A percentile compares a stretch with the other conserved stretches of the same genome.
These are phyloP conservation scores for Trinectes maculatus DNA, from an alignment of 2,113 vertebrate genomes.

Conservation along the genomic window DNA sequence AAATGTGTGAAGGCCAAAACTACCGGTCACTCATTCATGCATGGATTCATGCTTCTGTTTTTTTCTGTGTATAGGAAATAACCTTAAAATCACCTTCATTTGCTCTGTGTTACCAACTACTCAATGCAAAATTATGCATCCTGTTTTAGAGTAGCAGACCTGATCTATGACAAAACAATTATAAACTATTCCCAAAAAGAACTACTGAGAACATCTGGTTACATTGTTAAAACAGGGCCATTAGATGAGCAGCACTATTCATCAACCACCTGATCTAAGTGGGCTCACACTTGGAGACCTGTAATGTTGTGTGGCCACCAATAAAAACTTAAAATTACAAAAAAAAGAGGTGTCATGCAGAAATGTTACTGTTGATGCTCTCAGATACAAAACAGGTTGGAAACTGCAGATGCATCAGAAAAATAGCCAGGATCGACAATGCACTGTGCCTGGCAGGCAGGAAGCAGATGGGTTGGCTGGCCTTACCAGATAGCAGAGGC, in stretches of 20 bases:
- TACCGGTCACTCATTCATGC: slow-evolving; percentile 34
- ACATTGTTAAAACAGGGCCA: not conserved
- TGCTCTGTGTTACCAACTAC: not conserved
- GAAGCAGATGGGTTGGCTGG: slow-evolving; percentile 89
- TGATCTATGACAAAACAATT: too few species aligned
- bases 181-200: too few species aligned
- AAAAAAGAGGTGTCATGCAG: too few species aligned
- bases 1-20: slow-evolving; percentile 63
- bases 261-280: not conserved
- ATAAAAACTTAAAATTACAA: too few species aligned
- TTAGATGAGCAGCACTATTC: not conserved
- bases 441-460: slow-evolving; percentile 69
- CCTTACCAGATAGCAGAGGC: slow-evolving; percentile 70
- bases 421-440: slow-evolving; percentile 73
- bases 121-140: not conserved
- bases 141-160: not conserved
- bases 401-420: slow-evolving; percentile 27
- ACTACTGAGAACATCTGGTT: not conserved
- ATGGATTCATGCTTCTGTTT: slow-evolving; percentile 22
- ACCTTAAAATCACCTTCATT: slow-evolving; percentile 15
- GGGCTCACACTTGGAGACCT: too few species aligned
- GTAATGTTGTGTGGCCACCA: too few species aligned
- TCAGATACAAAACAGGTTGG: slow-evolving; percentile 32
- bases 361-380: slow-evolving; percentile 9
- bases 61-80: slow-evolving; percentile 26